Conservation (phyloP, 2,113 vertebrate genomes). For the Calidris pygmaea region DNA sequence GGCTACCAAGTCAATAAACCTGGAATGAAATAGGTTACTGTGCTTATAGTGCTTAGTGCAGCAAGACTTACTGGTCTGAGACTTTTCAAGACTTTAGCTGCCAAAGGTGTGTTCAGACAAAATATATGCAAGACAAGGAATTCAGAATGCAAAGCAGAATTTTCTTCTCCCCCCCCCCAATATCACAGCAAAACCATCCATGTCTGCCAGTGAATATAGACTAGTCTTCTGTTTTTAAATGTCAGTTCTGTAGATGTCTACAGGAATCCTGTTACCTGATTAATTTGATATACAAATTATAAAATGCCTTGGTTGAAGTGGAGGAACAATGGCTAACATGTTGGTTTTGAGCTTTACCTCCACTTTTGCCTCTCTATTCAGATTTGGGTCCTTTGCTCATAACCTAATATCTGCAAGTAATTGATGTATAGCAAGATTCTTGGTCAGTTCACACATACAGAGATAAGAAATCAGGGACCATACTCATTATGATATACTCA, state of each 20-base stretch:
- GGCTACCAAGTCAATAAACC: constrained; percentile 30
- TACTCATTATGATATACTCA: not conserved
- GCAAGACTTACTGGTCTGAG: not conserved
- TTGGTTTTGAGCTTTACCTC: not conserved
- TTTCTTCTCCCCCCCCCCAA: not conserved
- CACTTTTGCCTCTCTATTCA: not conserved
- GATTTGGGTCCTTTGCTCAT: not conserved
- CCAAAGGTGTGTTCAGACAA: not conserved
- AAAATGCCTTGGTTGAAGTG: not conserved
- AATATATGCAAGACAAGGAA: not conserved
- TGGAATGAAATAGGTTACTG: not conserved
- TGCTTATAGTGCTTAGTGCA: not conserved
- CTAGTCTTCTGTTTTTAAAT: not conserved
- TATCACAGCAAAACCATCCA: not conserved
- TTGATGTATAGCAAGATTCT: not conserved
- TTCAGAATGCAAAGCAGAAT: not conserved
- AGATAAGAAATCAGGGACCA: not conserved
- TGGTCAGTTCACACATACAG: not conserved
- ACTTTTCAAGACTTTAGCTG: not conserved
- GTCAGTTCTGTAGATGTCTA: not conserved
- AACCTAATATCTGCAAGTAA: not conserved
- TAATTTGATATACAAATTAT: not conserved
- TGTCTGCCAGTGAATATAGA: not conserved
- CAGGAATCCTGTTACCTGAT: not conserved
- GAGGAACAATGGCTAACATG: not conserved